Evolutionary conservation across 2,888 invertebrate species (phyloP).

Genomic region (Sicus ferrugineus): DNA sequence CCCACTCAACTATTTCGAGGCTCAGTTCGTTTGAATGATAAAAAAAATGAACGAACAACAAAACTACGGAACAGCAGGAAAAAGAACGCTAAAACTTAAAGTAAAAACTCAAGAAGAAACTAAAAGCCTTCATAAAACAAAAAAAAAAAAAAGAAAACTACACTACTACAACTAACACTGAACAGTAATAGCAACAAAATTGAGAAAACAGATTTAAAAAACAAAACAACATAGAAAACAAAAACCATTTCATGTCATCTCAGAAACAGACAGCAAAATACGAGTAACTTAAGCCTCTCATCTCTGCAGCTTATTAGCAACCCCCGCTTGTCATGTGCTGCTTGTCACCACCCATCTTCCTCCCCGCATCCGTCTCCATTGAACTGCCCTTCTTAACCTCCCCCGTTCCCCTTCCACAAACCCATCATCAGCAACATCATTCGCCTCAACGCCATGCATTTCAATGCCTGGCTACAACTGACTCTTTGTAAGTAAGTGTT

Average conservation of each 20-base stretch:
- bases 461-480: neutral
- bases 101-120: too few species aligned
- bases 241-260: slow-evolving; percentile 24
- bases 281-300: slow-evolving; percentile 12
- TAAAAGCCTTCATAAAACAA: too few species aligned
- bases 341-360: neutral
- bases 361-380: neutral
- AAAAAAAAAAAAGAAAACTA: too few species aligned
- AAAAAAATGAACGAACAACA: too few species aligned
- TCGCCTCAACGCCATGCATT: neutral
- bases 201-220: slow-evolving; percentile 1
- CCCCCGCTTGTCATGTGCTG: neutral
- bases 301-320: slow-evolving; percentile 20
- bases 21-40: too few species aligned
- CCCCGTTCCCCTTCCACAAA: neutral
- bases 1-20: too few species aligned
- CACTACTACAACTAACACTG: neutral
- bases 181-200: slow-evolving; percentile 5
- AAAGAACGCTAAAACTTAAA: too few species aligned
- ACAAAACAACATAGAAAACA: neutral
- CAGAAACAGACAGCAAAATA: slow-evolving; percentile 27
- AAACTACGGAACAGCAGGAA: too few species aligned
- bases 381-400: neutral
- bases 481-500: neutral
- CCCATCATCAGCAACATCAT: neutral